Conservation (phyloP, 2,888 invertebrate species). For the Philonicus albiceps region DNA sequence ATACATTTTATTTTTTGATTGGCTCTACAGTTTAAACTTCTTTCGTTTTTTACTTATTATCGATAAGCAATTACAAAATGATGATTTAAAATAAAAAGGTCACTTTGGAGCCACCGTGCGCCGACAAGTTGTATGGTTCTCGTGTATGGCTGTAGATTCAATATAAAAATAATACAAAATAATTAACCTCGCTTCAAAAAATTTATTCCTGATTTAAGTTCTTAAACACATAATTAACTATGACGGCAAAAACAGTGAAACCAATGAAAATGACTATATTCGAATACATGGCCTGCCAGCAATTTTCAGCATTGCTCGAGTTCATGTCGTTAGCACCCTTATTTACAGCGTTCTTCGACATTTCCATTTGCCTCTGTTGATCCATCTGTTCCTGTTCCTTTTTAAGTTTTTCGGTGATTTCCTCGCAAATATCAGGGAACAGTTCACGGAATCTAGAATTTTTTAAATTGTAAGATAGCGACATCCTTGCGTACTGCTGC, state of each 20-base stretch:
- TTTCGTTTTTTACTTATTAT: too few relatives aligned
- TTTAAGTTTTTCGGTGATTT: neutral
- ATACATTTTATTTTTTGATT: too few relatives aligned
- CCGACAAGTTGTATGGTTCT: too few relatives aligned
- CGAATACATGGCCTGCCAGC: conserved; percentile 25
- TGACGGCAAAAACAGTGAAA: conserved; percentile 27
- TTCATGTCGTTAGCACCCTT: neutral
- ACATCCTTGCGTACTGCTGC: conserved; percentile 76
- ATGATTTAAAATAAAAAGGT: too few relatives aligned
- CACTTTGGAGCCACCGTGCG: too few relatives aligned
- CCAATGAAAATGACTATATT: conserved; percentile 27
- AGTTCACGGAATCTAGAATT: conserved; percentile 88
- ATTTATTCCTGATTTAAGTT: conserved; percentile 36
- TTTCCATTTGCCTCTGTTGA: neutral
- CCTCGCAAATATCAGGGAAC: conserved; percentile 70
- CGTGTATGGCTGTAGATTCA: too few relatives aligned
- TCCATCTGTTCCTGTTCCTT: conserved; percentile 16
- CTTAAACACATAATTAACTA: conserved; percentile 32
- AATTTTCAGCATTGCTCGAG: conserved; percentile 5
- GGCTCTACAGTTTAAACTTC: too few relatives aligned
- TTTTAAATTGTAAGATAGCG: conserved; percentile 85
- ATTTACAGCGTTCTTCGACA: neutral
- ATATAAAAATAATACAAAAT: neutral
- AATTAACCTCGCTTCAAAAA: neutral
- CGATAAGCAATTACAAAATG: too few relatives aligned